These are phyloP conservation scores for Aplocera efformata DNA, from an alignment of 2,888 invertebrate species.

Conservation along the genomic window DNA sequence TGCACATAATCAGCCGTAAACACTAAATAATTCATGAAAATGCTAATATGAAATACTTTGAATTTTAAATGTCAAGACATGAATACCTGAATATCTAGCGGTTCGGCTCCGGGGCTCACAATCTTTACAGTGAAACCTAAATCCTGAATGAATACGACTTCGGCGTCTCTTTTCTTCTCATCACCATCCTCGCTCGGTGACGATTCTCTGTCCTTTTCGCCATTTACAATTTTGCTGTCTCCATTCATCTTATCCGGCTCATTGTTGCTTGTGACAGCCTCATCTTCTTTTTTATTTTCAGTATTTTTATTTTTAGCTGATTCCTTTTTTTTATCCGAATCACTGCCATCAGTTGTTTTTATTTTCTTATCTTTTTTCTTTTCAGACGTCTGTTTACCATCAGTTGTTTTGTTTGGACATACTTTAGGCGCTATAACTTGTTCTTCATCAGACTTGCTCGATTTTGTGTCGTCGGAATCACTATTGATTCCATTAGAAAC, in stretches of 20 bases:
- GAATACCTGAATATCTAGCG: conserved; percentile 93
- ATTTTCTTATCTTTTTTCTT: conserved; percentile 66
- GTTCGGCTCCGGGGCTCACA: conserved; percentile 93
- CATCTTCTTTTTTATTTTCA: conserved; percentile 48
- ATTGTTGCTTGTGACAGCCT: conserved; percentile 39
- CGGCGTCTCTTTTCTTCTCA: conserved; percentile 84
- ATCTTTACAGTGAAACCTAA: conserved; percentile 97
- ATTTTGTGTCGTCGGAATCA: conserved; percentile 66
- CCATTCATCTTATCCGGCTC: conserved; percentile 53
- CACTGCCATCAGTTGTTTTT: conserved; percentile 50
- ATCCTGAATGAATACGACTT: conserved; percentile 94
- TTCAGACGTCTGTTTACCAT: conserved; percentile 48
- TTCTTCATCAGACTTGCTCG: conserved; percentile 62
- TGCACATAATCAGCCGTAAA: conserved; percentile 41
- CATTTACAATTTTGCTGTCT: conserved; percentile 57
- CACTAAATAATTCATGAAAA: conserved; percentile 24
- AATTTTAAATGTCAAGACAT: conserved; percentile 20
- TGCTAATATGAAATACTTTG: conserved; percentile 16
- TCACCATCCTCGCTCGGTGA: conserved; percentile 76
- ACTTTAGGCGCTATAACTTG: conserved; percentile 37
- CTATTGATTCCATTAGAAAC: conserved; percentile 72
- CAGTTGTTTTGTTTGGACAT: conserved; percentile 45
- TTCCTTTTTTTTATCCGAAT: conserved; percentile 55
- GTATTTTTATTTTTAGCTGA: conserved; percentile 40
- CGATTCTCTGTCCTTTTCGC: conserved; percentile 68